Percentiles rank a stretch among this genome's conserved stretches.
These are phyloP conservation scores for Lobophora halterata DNA, from an alignment of 2,888 invertebrate genomes.

Conservation along the genomic window DNA sequence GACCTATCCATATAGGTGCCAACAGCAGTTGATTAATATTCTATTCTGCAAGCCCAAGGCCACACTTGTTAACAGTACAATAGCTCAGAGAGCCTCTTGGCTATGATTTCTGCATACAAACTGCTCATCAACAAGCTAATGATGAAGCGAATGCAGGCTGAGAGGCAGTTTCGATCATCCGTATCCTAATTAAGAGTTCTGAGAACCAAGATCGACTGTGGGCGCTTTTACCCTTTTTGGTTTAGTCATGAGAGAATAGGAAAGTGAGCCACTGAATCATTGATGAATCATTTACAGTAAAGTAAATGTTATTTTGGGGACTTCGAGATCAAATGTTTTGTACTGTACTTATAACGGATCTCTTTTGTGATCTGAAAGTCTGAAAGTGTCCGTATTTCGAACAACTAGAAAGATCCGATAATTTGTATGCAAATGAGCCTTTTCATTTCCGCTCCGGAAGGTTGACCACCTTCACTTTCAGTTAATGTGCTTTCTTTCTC, in stretches of 20 bases:
- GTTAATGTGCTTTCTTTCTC: conserved; percentile 2
- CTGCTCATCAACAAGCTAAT: conserved; percentile 39
- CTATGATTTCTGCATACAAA: conserved; percentile 47
- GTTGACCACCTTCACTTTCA: conserved; percentile 1
- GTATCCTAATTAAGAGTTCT: conserved; percentile 49
- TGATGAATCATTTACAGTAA: conserved; percentile 15
- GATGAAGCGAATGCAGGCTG: conserved; percentile 33
- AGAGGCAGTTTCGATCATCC: conserved; percentile 34
- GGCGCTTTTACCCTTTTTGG: conserved; percentile 23
- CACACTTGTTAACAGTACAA: conserved; percentile 39
- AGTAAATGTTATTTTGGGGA: conserved; percentile 2
- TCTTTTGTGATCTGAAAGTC: no score
- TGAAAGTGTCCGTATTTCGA: no score
- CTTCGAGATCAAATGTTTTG: conserved; percentile 3
- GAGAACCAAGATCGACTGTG: conserved; percentile 26
- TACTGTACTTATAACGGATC: no score
- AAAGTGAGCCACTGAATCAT: conserved; percentile 13
- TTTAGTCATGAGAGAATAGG: conserved; percentile 11
- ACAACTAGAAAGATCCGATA: no score
- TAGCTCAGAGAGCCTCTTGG: conserved; percentile 39
- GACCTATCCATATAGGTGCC: conserved; percentile 12
- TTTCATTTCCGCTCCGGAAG: conserved; percentile 4
- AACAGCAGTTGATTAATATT: conserved; percentile 23
- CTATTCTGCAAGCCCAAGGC: conserved; percentile 34
- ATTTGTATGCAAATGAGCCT: not conserved